phyloP scores from a whole-genome alignment of 2,113 vertebrate genomes.

The Limnothrissa miodon region DNA sequence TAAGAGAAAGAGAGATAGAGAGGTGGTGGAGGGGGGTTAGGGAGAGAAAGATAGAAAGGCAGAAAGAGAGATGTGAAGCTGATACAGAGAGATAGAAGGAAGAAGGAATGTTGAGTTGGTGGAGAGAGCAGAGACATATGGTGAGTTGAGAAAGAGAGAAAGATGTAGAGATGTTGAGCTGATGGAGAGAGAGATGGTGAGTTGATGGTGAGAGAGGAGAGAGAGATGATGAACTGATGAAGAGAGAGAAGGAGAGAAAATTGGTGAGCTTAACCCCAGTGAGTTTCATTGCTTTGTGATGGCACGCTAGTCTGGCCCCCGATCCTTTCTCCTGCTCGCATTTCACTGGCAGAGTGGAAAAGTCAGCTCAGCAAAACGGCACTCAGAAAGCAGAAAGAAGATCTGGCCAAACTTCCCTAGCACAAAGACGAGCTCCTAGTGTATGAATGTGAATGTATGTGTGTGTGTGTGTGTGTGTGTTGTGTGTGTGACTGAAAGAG shows the following conservation, averaged over 20 bases:
- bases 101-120: too few relatives aligned
- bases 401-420: neutral
- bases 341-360: constrained; percentile 41
- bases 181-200: neutral
- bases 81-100: neutral
- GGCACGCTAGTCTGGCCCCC: constrained; percentile 11
- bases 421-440: constrained; percentile 14
- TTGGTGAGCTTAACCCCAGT: neutral
- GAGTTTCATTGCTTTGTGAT: constrained; percentile 18
- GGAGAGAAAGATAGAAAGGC: neutral
- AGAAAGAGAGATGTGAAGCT: too few relatives aligned
- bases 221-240: neutral
- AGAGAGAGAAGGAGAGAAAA: neutral
- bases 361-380: constrained; percentile 36
- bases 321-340: constrained; percentile 27
- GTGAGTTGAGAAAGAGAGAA: neutral
- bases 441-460: neutral
- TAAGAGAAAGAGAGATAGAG: neutral
- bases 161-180: neutral
- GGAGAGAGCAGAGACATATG: too few relatives aligned
- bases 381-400: constrained; percentile 3
- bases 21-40: neutral
- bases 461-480: neutral
- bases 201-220: too few relatives aligned
- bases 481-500: too few relatives aligned